phyloP scores from a whole-genome alignment of 2,888 invertebrate species.

The Dasypogon diadema region DNA sequence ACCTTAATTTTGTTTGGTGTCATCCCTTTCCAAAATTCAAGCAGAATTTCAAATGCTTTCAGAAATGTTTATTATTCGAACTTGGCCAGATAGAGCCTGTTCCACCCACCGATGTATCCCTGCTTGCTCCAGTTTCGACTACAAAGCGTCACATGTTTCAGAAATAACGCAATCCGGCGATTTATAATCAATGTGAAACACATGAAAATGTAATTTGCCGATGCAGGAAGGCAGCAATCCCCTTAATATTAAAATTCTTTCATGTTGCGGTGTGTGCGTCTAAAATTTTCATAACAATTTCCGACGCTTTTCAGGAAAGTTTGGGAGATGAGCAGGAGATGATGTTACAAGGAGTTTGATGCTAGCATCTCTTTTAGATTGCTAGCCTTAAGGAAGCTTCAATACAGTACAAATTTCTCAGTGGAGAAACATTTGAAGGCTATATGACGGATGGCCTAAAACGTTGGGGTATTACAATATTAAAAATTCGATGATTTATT shows the following conservation, averaged over 20 bases:
- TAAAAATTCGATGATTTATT: conserved; percentile 16
- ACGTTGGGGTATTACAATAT: conserved; percentile 3
- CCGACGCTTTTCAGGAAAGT: not conserved
- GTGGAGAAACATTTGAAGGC: not conserved
- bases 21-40: too few relatives aligned
- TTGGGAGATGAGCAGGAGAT: not conserved
- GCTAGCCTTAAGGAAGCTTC: not conserved
- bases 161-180: not conserved
- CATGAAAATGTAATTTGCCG: not conserved
- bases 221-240: not conserved
- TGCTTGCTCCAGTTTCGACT: too few relatives aligned
- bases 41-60: too few relatives aligned
- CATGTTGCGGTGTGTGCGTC: not conserved
- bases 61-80: too few relatives aligned
- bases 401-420: not conserved
- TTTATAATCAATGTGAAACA: not conserved
- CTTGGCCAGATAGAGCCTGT: too few relatives aligned
- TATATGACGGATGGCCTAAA: not conserved
- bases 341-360: not conserved
- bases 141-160: not conserved
- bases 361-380: not conserved
- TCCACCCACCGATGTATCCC: too few relatives aligned
- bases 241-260: not conserved
- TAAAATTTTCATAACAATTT: not conserved
- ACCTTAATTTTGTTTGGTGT: too few relatives aligned